Conservation (phyloP, 2,113 vertebrate species). For the Vanacampus margaritifer region DNA sequence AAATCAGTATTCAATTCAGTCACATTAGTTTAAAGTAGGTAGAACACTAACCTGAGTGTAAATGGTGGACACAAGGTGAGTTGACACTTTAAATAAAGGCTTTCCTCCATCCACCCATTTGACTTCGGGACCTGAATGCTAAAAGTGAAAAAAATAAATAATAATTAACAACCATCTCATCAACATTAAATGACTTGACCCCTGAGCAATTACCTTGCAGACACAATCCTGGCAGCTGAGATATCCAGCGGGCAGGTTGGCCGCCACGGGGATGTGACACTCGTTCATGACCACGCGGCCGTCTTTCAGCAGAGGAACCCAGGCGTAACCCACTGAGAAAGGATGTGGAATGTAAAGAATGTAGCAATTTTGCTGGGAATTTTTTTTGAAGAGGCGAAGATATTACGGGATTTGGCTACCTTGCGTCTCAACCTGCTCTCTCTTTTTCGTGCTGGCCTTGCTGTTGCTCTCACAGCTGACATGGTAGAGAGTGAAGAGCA, state of each 20-base stretch:
- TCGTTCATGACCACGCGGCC: conserved; percentile 90
- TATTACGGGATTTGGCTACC: conserved; percentile 63
- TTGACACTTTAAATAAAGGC: conserved; percentile 85
- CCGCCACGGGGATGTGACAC: conserved; percentile 84
- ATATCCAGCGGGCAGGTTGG: conserved; percentile 88
- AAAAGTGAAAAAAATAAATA: conserved; percentile 30
- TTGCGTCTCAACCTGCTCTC: conserved; percentile 87
- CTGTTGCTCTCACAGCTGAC: conserved; percentile 95
- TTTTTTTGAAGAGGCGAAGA: neutral
- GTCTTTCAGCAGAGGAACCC: conserved; percentile 93
- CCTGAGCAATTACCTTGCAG: conserved; percentile 79
- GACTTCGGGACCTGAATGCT: conserved; percentile 91
- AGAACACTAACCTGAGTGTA: conserved; percentile 87
- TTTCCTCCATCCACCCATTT: conserved; percentile 98
- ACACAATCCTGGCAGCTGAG: conserved; percentile 83
- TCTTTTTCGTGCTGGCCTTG: conserved; percentile 97
- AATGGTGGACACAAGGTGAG: conserved; percentile 93
- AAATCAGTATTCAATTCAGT: neutral
- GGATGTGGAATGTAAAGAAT: conserved; percentile 3
- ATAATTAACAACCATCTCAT: neutral
- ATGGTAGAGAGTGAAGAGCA: conserved; percentile 94
- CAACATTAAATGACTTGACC: neutral
- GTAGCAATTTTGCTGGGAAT: no score
- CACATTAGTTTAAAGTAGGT: neutral
- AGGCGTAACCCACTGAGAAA: conserved; percentile 88